These are phyloP conservation scores for Drosophila mimica DNA, from an alignment of 2,888 invertebrate species.

Conservation along the genomic window DNA sequence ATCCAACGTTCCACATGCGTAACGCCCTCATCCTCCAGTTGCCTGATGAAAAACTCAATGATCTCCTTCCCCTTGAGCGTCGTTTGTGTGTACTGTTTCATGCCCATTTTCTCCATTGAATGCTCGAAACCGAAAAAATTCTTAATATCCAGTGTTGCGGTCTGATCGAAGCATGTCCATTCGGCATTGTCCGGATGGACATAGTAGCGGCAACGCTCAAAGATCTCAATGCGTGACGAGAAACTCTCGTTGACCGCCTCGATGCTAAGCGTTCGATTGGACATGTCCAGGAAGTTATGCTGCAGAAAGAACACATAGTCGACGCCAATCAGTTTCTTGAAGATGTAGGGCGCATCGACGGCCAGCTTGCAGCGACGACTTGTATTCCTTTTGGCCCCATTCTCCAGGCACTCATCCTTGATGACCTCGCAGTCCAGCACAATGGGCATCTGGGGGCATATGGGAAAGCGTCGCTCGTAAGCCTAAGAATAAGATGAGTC, in stretches of 20 bases:
- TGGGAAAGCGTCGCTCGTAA: constrained; percentile 96
- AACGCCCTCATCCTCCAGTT: constrained; percentile 91
- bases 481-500: constrained; percentile 88
- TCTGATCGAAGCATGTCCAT: constrained; percentile 98
- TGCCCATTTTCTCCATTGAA: constrained; percentile 97
- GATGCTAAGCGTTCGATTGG: constrained; percentile 92
- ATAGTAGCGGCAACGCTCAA: constrained; percentile 91
- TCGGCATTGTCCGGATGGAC: constrained; percentile 95
- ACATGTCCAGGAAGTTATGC: constrained; percentile 93
- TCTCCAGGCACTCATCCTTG: constrained; percentile 91
- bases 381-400: constrained; percentile 91
- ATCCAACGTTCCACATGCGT: constrained; percentile 84
- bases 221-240: constrained; percentile 91
- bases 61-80: constrained; percentile 92
- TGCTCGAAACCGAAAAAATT: constrained; percentile 97
- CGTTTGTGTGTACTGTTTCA: constrained; percentile 94
- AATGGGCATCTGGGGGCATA: constrained; percentile 96
- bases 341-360: constrained; percentile 96
- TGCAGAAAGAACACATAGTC: constrained; percentile 96
- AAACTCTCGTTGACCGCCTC: constrained; percentile 97
- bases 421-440: constrained; percentile 94
- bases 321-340: constrained; percentile 97
- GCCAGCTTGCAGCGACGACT: constrained; percentile 95
- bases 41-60: constrained; percentile 94
- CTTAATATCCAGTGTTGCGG: constrained; percentile 95